phyloP scores from a whole-genome alignment of 2,797 vertebrate species.

The Silurus lanzhouensis region DNA sequence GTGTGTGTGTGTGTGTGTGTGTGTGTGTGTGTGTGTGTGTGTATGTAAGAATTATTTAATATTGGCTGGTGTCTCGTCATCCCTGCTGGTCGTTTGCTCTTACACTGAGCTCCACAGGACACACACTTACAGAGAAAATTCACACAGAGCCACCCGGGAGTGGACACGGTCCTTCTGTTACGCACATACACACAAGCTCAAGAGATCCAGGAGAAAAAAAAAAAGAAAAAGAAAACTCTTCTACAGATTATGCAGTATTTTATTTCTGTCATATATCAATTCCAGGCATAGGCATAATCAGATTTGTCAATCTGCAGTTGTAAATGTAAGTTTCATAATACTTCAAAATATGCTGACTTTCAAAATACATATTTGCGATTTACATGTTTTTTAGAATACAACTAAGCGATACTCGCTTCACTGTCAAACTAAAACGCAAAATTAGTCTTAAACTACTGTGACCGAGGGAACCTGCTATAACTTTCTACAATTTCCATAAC shows the following conservation, averaged over 20 bases:
- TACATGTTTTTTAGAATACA: background rate
- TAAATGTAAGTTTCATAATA: background rate
- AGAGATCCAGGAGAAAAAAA: background rate
- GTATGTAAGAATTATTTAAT: slow-evolving; percentile 24
- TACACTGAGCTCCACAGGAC: slow-evolving; percentile 25
- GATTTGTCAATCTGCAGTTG: background rate
- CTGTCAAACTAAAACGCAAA: background rate
- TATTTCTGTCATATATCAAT: background rate
- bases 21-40: background rate
- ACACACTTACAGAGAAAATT: slow-evolving; percentile 16
- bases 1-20: background rate
- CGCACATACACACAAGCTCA: background rate
- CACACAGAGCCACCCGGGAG: slow-evolving; percentile 18
- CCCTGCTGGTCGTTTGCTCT: slow-evolving; percentile 8
- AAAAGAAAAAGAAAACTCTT: background rate
- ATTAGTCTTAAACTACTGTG: background rate
- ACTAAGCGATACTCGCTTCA: background rate
- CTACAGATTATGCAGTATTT: background rate
- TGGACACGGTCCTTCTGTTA: slow-evolving; percentile 27
- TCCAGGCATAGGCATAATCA: background rate
- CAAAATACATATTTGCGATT: background rate
- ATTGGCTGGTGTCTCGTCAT: slow-evolving; percentile 3
- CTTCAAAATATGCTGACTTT: no score
- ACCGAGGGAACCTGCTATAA: background rate
- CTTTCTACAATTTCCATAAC: background rate